phyloP scores from a whole-genome alignment of 2,113 vertebrate genomes.

The Trochalopteron elliotii region DNA sequence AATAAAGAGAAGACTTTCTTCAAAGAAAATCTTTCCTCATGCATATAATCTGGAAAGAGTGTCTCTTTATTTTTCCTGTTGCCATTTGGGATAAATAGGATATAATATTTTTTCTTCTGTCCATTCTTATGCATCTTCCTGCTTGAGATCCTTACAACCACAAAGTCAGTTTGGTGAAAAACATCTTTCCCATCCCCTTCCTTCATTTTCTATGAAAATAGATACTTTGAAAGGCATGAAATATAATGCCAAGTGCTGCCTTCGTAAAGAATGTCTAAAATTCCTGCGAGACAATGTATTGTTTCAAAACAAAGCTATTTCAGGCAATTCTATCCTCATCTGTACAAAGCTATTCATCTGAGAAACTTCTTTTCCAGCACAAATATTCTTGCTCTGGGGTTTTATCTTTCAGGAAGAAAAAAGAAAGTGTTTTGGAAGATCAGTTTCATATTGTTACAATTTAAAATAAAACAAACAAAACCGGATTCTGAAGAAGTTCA shows the following conservation, averaged over 20 bases:
- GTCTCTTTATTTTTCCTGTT: neutral
- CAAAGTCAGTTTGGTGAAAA: neutral
- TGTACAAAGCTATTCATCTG: neutral
- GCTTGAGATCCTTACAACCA: neutral
- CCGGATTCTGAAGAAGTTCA: neutral
- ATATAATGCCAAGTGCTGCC: neutral
- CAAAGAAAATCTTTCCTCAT: neutral
- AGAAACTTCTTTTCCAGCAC: neutral
- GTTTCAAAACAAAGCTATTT: constrained; percentile 58
- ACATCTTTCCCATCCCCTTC: neutral
- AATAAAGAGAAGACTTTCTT: neutral
- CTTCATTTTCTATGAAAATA: constrained; percentile 31
- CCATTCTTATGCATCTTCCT: neutral
- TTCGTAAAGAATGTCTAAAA: constrained; percentile 34
- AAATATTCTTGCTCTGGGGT: constrained; percentile 29
- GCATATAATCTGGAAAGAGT: neutral
- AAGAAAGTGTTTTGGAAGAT: constrained; percentile 41
- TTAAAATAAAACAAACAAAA: constrained; percentile 53
- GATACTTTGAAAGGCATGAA: constrained; percentile 33
- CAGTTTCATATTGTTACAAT: constrained; percentile 22
- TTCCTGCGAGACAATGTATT: constrained; percentile 18
- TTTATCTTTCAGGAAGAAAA: constrained; percentile 36
- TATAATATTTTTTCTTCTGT: neutral
- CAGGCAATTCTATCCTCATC: constrained; percentile 35
- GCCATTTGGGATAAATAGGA: neutral